phyloP scores from a whole-genome alignment of 2,888 invertebrate species.

The Ametastegia equiseti region DNA sequence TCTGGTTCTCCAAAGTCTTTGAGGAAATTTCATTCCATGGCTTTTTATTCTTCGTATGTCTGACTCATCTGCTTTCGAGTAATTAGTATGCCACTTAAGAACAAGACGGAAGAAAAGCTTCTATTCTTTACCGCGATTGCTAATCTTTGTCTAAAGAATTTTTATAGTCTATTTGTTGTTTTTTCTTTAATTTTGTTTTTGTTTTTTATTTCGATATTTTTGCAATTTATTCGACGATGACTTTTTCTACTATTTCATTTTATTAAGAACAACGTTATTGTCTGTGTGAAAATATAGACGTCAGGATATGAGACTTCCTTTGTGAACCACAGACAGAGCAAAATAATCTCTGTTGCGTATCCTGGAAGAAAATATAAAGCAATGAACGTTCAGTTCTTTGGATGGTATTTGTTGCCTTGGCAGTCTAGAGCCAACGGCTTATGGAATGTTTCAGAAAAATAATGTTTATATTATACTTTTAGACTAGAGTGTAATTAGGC shows the following conservation, averaged over 20 bases:
- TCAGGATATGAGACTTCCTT: constrained; percentile 25
- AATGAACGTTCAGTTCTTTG: background rate
- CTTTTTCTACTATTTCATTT: background rate
- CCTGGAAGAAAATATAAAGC: background rate
- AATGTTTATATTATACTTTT: background rate
- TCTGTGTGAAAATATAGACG: background rate
- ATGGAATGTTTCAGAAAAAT: background rate
- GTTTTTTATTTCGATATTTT: too few relatives aligned
- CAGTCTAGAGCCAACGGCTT: too few relatives aligned
- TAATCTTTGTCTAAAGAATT: background rate
- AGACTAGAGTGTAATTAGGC: background rate
- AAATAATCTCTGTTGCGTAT: background rate
- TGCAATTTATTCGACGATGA: background rate
- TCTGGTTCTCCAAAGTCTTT: constrained; percentile 29
- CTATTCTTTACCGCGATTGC: background rate
- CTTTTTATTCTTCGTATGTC: constrained; percentile 30
- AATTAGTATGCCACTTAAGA: constrained; percentile 20
- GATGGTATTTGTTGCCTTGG: background rate
- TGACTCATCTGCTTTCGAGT: constrained; percentile 27
- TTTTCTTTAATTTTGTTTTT: background rate
- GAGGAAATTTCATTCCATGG: constrained; percentile 47
- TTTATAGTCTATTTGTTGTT: too few relatives aligned
- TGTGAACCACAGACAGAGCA: constrained; percentile 8
- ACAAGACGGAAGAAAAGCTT: background rate
- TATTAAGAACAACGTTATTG: background rate